Base-by-base conservation (phyloP, 2,797 vertebrate species). In the Poecilia wingei region DNA sequence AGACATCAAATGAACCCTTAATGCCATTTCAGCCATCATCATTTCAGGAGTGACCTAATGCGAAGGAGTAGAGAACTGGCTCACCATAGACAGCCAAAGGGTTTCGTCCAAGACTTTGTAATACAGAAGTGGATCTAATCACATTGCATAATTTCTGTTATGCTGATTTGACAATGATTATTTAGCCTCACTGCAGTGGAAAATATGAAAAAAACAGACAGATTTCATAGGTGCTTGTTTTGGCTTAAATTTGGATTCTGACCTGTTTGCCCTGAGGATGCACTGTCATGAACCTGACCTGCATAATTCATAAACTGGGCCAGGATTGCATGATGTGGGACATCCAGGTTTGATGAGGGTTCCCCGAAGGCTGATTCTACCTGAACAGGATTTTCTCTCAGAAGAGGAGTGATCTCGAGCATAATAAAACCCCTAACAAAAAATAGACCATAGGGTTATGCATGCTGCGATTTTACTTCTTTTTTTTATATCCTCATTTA, bases 401-500 rank as follows among this genome's bases (percentile, higher is more conserved):
- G 64, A 85, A 72, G 57, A 75, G 43, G 31, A 55, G 51, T 0
- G 1, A 81, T 25, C 71, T 77, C 22, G n/a, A 74, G n/a, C 31
- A 39, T 72, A 75, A 53, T 72, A 16, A 53, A 78, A 77, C n/a
- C 45, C 45, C 20, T 82, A 80, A 41, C 6, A 39, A 4, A 77
- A 31, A 76, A 59, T 84, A 77, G 43, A 83, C 51, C 55, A 81
- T 55, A 76, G 28, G 46, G 47, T 25, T 9, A 33, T 59, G 33
- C 47, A 31, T 49, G 55, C 68, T 66, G 77, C 45, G 8, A 85
- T 84, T 86, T 73, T 68, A 4, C 75, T 75, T 75, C 82, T 57
- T 80, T 47, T 80, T 47, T 75, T 79, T 75, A 59, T 77, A 31
- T 64, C 88, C 83, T 74, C 70, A 14, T 45, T 76, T 75, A 82